Percentiles rank a stretch among this genome's conserved stretches.
Conservation (phyloP, 2,888 invertebrate species). For the Morpho achilles region DNA sequence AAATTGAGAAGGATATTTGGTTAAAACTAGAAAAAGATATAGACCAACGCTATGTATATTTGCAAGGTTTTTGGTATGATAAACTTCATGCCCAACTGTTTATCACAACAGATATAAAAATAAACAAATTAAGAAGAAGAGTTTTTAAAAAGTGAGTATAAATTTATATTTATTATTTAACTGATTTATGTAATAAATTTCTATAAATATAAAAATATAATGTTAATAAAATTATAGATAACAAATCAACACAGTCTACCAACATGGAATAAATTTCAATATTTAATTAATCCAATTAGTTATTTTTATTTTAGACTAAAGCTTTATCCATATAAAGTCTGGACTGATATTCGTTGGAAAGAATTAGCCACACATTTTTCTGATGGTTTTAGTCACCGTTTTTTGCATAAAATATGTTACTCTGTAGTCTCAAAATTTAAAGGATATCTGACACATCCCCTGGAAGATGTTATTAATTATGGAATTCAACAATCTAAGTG, state of each 20-base stretch:
- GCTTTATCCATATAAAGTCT: constrained; percentile 45
- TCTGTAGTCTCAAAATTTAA: constrained; percentile 28
- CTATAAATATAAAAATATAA: too few relatives aligned
- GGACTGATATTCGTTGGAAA: constrained; percentile 64
- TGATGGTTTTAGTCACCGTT: constrained; percentile 51
- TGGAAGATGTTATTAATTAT: constrained; percentile 41
- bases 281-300: too few relatives aligned
- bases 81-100: constrained; percentile 58
- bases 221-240: too few relatives aligned
- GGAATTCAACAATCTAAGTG: constrained; percentile 33
- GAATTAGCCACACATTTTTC: constrained; percentile 48
- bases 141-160: constrained; percentile 49
- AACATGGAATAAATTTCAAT: too few relatives aligned
- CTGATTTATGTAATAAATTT: too few relatives aligned
- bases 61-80: constrained; percentile 52
- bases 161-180: background rate
- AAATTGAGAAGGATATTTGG: constrained; percentile 52
- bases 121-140: constrained; percentile 41
- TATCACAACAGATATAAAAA: constrained; percentile 47
- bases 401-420: constrained; percentile 41
- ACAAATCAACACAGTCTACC: too few relatives aligned
- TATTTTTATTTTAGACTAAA: constrained; percentile 43
- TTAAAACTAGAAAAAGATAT: constrained; percentile 45
- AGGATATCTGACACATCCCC: constrained; percentile 39
- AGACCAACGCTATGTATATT: constrained; percentile 39